Conservation (phyloP, 2,888 invertebrate genomes). For the Phortica magna region DNA sequence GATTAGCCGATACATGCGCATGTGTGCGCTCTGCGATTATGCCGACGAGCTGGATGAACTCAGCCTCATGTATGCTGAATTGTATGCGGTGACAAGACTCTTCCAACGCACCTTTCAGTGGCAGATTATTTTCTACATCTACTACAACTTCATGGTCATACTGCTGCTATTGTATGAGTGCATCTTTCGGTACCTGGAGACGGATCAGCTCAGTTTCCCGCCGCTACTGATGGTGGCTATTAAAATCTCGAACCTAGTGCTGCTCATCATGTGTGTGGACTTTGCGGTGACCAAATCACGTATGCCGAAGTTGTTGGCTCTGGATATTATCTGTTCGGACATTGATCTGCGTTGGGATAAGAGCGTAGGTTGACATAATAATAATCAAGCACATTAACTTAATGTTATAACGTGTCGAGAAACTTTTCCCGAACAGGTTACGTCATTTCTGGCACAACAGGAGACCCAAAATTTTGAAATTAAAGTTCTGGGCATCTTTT, state of each 20-base stretch:
- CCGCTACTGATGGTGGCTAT: constrained; percentile 52
- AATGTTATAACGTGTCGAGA: background rate
- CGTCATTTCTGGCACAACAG: constrained; percentile 60
- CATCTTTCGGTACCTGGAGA: constrained; percentile 55
- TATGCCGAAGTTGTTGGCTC: constrained; percentile 57
- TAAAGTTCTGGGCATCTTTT: constrained; percentile 65
- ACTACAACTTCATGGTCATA: constrained; percentile 65
- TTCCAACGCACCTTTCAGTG: constrained; percentile 66
- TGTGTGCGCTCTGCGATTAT: constrained; percentile 63
- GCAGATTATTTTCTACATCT: constrained; percentile 69
- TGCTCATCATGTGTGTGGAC: constrained; percentile 66
- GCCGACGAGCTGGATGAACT: constrained; percentile 66
- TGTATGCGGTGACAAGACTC: constrained; percentile 57
- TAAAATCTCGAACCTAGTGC: constrained; percentile 59
- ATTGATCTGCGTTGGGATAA: constrained; percentile 70
- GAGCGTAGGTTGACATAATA: constrained; percentile 59
- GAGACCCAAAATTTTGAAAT: constrained; percentile 63
- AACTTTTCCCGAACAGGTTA: constrained; percentile 45
- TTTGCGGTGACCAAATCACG: constrained; percentile 58
- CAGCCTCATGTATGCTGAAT: constrained; percentile 58
- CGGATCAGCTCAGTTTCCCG: constrained; percentile 43
- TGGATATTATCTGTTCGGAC: constrained; percentile 67
- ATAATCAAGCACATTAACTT: background rate
- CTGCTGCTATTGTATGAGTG: constrained; percentile 64
- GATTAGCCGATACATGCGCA: constrained; percentile 57